These are phyloP conservation scores for Patella caerulea DNA, from an alignment of 2,888 invertebrate genomes.

Conservation along the genomic window DNA sequence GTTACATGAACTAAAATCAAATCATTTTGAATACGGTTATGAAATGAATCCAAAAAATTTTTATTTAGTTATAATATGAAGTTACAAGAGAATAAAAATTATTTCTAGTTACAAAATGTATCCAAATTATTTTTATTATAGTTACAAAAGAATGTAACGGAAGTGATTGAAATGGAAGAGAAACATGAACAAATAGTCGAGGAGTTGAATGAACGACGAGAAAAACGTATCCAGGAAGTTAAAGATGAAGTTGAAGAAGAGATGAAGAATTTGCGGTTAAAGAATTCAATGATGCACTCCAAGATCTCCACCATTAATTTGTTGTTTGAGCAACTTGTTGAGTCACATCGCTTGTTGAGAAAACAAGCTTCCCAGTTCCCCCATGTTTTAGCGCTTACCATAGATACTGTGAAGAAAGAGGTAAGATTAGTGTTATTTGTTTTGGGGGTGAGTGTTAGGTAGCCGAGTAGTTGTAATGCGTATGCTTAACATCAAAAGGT, in stretches of 20 bases:
- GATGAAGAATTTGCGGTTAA: constrained; percentile 39
- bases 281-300: constrained; percentile 37
- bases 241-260: constrained; percentile 31
- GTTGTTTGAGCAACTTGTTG: constrained; percentile 45
- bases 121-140: constrained; percentile 14
- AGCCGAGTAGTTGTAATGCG: no score
- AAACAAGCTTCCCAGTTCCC: constrained; percentile 53
- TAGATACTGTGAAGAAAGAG: constrained; percentile 48
- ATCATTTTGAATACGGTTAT: no score
- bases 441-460: no score
- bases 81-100: not conserved
- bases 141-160: constrained; percentile 25
- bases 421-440: constrained; percentile 30
- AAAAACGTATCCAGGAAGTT: constrained; percentile 31
- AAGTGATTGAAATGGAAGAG: constrained; percentile 33
- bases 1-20: no score
- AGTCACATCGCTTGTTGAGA: constrained; percentile 48
- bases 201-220: constrained; percentile 10
- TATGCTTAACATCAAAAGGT: no score
- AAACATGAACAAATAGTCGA: not conserved
- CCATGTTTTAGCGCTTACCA: constrained; percentile 41
- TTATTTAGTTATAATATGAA: no score
- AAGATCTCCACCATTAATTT: constrained; percentile 38
- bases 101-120: not conserved
- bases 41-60: no score